Conservation (phyloP, 2,888 invertebrate genomes). For the Hymenopus coronatus region DNA sequence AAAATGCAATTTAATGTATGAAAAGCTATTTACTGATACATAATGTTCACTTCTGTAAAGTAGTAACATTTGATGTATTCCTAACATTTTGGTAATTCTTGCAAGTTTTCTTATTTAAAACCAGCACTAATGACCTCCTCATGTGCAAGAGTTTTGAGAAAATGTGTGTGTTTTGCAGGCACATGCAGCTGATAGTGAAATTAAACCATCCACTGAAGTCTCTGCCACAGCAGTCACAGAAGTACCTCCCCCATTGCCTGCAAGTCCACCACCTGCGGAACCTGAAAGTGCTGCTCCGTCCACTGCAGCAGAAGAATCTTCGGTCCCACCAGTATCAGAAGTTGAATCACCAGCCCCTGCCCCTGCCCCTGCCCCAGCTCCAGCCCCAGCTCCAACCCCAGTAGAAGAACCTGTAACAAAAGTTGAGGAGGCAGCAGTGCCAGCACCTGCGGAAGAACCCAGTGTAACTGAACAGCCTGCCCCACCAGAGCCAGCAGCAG, state of each 20-base stretch:
- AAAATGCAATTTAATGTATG: no score
- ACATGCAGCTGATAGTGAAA: not conserved
- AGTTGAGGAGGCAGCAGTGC: not conserved
- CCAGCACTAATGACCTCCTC: no score
- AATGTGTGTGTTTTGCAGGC: not conserved
- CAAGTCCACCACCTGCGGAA: slow-evolving; percentile 26
- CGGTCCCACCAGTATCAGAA: not conserved
- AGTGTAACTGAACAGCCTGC: not conserved
- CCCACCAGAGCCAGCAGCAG: not conserved
- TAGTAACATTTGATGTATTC: no score
- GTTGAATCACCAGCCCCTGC: slow-evolving; percentile 1
- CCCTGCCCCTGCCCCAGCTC: not conserved
- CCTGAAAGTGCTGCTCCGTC: not conserved
- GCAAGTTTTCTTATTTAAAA: no score
- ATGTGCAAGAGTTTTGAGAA: no score
- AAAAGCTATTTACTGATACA: no score
- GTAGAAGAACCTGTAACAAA: not conserved
- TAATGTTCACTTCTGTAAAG: no score
- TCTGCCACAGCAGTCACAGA: slow-evolving; percentile 1
- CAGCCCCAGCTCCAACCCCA: not conserved
- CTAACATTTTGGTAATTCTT: no score
- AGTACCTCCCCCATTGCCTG: slow-evolving; percentile 30
- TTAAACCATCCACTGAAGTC: not conserved
- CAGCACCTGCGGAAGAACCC: not conserved
- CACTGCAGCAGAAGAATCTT: not conserved